phyloP scores from a whole-genome alignment of 1,140 invertebrate species.

The Grapholita molesta region DNA sequence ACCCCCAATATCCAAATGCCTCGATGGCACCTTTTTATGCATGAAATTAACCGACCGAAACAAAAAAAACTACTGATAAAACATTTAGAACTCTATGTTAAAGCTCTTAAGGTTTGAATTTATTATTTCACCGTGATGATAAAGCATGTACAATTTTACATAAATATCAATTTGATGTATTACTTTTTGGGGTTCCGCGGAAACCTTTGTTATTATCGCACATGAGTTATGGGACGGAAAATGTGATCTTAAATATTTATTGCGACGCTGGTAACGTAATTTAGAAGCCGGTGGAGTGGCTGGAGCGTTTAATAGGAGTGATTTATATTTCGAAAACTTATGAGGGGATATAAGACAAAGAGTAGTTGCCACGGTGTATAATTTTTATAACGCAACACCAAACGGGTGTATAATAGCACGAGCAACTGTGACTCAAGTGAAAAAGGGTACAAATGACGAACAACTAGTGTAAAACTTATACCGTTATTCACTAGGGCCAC shows the following conservation, averaged over 20 bases:
- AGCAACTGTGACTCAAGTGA: too few species aligned
- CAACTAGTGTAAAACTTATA: too few species aligned
- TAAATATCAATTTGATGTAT: slow-evolving; percentile 27
- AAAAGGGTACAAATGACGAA: too few species aligned
- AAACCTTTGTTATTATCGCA: slow-evolving; percentile 22
- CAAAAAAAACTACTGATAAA: neutral
- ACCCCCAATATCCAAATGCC: neutral
- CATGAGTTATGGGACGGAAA: slow-evolving; percentile 21
- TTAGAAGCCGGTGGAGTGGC: neutral
- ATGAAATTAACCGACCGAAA: slow-evolving; percentile 15
- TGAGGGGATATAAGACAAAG: neutral
- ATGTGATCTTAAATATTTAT: slow-evolving; percentile 18
- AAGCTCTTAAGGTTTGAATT: neutral
- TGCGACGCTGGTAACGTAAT: neutral
- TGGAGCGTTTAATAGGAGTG: neutral
- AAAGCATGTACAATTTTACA: slow-evolving; percentile 22
- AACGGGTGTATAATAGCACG: neutral
- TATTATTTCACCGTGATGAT: too few species aligned
- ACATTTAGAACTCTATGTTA: neutral
- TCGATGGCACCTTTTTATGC: slow-evolving; percentile 17
- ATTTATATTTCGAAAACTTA: neutral
- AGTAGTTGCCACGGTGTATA: neutral
- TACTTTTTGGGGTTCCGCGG: slow-evolving; percentile 16
- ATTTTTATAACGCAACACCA: neutral
- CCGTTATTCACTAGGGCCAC: too few species aligned